These are phyloP conservation scores for Batillaria attramentaria DNA, from an alignment of 1,140 invertebrate genomes.

Conservation along the genomic window DNA sequence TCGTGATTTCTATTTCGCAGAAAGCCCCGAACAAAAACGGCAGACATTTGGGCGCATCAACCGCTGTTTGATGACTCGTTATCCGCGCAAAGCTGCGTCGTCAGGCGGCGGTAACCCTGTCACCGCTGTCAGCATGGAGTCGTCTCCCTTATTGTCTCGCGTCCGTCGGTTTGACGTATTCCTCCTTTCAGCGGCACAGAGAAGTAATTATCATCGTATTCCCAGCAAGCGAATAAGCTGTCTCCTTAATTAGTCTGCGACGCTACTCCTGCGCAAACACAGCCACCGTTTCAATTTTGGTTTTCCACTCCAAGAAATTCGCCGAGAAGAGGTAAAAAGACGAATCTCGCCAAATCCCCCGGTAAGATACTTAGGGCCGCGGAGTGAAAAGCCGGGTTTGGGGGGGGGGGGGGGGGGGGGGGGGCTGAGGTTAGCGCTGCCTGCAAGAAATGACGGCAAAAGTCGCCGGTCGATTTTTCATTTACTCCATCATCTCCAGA, in stretches of 20 bases:
- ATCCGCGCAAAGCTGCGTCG: too few species aligned
- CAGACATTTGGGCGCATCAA: too few species aligned
- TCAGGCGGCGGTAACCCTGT: too few species aligned
- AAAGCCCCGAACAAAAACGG: too few species aligned
- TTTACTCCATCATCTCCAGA: constrained; percentile 33
- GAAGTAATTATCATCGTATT: constrained; percentile 27
- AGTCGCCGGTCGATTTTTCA: constrained; percentile 28
- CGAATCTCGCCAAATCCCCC: constrained; percentile 14
- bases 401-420: not conserved
- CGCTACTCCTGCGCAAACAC: constrained; percentile 26
- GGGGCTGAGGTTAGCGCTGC: not conserved
- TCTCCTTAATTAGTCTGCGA: constrained; percentile 23
- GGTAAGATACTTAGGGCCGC: not conserved
- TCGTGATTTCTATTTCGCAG: too few species aligned
- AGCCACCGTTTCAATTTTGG: constrained; percentile 19
- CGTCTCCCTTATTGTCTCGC: too few species aligned
- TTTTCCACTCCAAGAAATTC: not conserved
- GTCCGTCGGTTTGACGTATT: too few species aligned
- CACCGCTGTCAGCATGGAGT: too few species aligned
- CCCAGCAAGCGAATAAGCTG: constrained; percentile 27
- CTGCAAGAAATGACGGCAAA: constrained; percentile 10
- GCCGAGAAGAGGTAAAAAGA: not conserved
- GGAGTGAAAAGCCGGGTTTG: not conserved
- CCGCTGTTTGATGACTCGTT: too few species aligned
- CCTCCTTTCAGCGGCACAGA: not conserved